phyloP scores from a whole-genome alignment of 2,888 invertebrate species.

The Pachycephus smyrnensis region DNA sequence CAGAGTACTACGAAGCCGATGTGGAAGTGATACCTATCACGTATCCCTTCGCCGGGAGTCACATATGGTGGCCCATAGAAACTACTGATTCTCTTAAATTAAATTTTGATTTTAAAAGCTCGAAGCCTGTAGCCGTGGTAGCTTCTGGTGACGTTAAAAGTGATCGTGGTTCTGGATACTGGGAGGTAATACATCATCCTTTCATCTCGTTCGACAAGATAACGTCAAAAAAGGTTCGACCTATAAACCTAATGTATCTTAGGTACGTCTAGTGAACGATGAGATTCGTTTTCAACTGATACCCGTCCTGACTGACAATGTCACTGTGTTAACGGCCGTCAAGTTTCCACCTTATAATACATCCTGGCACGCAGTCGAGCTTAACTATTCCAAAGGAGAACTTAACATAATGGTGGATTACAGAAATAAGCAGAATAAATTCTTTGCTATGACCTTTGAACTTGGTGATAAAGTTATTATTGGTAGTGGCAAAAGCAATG shows the following conservation, averaged over 20 bases:
- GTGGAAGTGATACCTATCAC: constrained; percentile 91
- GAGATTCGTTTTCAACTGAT: constrained; percentile 87
- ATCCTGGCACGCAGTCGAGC: constrained; percentile 86
- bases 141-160: constrained; percentile 86
- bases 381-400: constrained; percentile 81
- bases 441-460: constrained; percentile 76
- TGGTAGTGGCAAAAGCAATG: constrained; percentile 81
- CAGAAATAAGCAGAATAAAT: constrained; percentile 77
- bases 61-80: constrained; percentile 90
- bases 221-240: background rate
- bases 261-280: constrained; percentile 85
- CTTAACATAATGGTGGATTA: constrained; percentile 82
- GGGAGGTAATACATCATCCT: constrained; percentile 77
- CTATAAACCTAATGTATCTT: constrained; percentile 25
- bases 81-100: constrained; percentile 80
- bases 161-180: constrained; percentile 81
- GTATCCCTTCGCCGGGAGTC: constrained; percentile 90
- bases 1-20: constrained; percentile 86
- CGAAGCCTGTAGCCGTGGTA: constrained; percentile 84
- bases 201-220: background rate
- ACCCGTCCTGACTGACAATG: constrained; percentile 80
- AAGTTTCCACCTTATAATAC: constrained; percentile 82
- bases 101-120: constrained; percentile 89
- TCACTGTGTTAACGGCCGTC: constrained; percentile 82
- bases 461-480: constrained; percentile 80